Conservation (phyloP, 2,888 invertebrate species). For the Tromatobia lineatoria region DNA sequence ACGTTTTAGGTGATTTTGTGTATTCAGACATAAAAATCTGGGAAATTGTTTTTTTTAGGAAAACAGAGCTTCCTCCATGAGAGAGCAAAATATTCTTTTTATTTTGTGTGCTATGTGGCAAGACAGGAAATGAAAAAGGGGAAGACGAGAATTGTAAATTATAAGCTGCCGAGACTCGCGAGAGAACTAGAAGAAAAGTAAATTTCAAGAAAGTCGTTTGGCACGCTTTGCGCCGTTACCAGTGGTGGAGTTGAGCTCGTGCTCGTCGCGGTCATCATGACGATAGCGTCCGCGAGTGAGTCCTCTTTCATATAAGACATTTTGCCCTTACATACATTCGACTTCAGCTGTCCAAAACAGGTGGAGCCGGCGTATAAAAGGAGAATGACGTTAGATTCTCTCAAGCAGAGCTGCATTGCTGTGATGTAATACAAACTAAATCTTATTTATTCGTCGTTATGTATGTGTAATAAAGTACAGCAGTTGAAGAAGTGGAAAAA, state of each 20-base stretch:
- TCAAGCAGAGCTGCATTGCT: background rate
- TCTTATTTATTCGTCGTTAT: background rate
- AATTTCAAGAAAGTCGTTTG: constrained; percentile 60
- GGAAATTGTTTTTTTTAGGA: too few species aligned
- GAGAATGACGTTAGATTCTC: background rate
- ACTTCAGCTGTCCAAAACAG: constrained; percentile 27
- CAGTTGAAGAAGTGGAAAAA: background rate
- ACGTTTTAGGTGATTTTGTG: too few species aligned
- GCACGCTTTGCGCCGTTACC: constrained; percentile 55
- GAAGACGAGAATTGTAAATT: background rate
- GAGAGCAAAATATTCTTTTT: background rate
- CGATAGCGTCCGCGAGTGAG: constrained; percentile 41
- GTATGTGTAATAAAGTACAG: background rate
- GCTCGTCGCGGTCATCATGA: constrained; percentile 26
- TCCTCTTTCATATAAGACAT: constrained; percentile 33
- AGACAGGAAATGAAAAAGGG: background rate
- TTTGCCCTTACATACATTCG: constrained; percentile 28
- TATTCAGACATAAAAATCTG: too few species aligned
- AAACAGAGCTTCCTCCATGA: too few species aligned
- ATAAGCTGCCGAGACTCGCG: constrained; percentile 7
- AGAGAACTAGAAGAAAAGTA: constrained; percentile 32
- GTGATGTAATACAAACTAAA: background rate
- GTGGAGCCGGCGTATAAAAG: constrained; percentile 4
- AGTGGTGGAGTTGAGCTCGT: constrained; percentile 21
- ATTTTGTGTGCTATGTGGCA: background rate